phyloP scores from a whole-genome alignment of 92 coral and sea anemone genomes.

The Heliopora coerulea region DNA sequence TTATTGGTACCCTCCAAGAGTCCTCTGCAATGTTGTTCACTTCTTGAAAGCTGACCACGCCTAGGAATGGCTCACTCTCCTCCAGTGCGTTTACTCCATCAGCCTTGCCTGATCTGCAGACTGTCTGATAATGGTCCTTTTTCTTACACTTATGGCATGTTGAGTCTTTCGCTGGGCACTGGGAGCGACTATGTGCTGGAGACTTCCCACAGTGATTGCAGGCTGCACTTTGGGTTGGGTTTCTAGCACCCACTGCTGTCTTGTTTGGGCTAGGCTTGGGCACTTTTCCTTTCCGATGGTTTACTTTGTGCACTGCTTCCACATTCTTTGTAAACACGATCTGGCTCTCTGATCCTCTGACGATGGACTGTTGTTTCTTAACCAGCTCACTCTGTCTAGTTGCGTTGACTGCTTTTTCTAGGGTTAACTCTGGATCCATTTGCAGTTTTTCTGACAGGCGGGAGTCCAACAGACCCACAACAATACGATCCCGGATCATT shows the following conservation, averaged over 20 bases:
- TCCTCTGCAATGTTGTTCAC: constrained; percentile 7
- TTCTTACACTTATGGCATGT: constrained; percentile 2
- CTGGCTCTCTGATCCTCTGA: too few relatives aligned
- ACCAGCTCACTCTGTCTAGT: constrained; percentile 38
- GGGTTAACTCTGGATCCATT: constrained; percentile 46
- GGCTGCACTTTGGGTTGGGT: background rate
- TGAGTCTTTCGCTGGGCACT: constrained; percentile 48
- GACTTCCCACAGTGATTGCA: constrained; percentile 35
- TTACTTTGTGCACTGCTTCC: background rate
- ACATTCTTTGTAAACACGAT: constrained; percentile 11
- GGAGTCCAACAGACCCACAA: constrained; percentile 43
- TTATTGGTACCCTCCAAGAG: constrained; percentile 35
- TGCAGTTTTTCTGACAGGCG: constrained; percentile 47
- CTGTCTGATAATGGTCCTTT: constrained; percentile 28
- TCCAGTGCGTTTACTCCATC: too few relatives aligned
- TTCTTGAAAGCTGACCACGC: too few relatives aligned
- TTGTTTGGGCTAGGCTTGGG: background rate
- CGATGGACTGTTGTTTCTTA: constrained; percentile 33
- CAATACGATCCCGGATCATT: constrained; percentile 45
- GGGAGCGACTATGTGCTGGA: too few relatives aligned
- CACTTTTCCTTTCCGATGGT: background rate
- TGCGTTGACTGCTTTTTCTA: constrained; percentile 39
- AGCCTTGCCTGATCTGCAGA: constrained; percentile 1
- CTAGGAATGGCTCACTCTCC: too few relatives aligned
- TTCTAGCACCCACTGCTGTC: background rate